A percentile compares a stretch with the other conserved stretches of the same genome.
Evolutionary conservation across 2,888 invertebrate genomes (phyloP).

Genomic region (Ametastegia equiseti): DNA sequence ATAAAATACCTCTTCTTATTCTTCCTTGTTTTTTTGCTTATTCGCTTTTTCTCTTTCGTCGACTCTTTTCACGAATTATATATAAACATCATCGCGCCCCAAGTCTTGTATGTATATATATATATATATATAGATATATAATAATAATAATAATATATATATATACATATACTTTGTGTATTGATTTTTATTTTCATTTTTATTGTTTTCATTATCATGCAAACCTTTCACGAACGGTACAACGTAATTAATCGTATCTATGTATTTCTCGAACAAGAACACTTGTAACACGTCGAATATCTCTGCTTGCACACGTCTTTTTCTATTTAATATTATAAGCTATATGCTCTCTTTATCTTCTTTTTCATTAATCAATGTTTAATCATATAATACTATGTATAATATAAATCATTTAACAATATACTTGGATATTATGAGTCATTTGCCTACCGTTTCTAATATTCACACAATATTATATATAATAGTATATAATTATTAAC

Average conservation of each 20-base stretch:
- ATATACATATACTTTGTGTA: too few species aligned
- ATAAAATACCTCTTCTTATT: constrained; percentile 35
- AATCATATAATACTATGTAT: constrained; percentile 43
- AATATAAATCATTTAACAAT: constrained; percentile 31
- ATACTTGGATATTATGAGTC: constrained; percentile 45
- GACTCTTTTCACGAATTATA: constrained; percentile 1
- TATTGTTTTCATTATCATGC: not conserved
- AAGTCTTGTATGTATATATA: too few species aligned
- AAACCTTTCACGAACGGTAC: constrained; percentile 1
- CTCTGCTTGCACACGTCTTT: not conserved
- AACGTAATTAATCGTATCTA: constrained; percentile 26
- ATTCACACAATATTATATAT: constrained; percentile 49
- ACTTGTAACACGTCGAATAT: constrained; percentile 28
- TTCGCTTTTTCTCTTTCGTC: not conserved
- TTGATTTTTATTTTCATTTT: not conserved
- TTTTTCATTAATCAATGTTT: too few species aligned
- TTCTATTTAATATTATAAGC: constrained; percentile 28
- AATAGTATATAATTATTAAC: constrained; percentile 49
- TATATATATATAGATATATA: too few species aligned
- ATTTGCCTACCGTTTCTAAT: constrained; percentile 47
- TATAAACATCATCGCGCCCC: constrained; percentile 14
- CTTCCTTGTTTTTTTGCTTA: not conserved
- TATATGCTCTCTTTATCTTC: constrained; percentile 25
- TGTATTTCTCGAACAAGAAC: constrained; percentile 13
- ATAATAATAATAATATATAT: too few species aligned